phyloP scores from a whole-genome alignment of 2,888 invertebrate genomes.

The Dryobotodes eremita region DNA sequence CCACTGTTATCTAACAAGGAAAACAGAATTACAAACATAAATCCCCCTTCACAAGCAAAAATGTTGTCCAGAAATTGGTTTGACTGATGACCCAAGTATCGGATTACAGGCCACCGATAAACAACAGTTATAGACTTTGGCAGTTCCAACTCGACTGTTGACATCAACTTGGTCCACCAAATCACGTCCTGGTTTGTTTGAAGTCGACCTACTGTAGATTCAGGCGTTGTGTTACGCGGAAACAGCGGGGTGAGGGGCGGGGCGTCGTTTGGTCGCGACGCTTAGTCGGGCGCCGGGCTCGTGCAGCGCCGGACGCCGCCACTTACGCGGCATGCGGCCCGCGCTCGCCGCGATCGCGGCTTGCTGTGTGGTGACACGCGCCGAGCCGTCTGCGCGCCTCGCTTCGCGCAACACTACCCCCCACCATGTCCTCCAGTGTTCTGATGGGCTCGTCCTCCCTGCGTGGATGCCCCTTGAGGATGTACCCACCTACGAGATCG shows the following conservation, averaged over 20 bases:
- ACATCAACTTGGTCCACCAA: conserved; percentile 45
- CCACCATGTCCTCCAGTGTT: conserved; percentile 91
- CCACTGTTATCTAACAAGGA: conserved; percentile 29
- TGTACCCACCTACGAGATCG: conserved; percentile 94
- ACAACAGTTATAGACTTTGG: conserved; percentile 35
- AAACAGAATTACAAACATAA: conserved; percentile 52
- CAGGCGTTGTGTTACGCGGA: conserved; percentile 56
- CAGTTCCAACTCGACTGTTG: conserved; percentile 52
- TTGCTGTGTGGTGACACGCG: conserved; percentile 86
- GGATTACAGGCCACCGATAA: conserved; percentile 38
- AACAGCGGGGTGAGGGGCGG: conserved; percentile 66
- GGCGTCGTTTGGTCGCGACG: conserved; percentile 78
- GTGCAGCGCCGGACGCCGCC: conserved; percentile 87
- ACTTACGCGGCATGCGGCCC: conserved; percentile 88
- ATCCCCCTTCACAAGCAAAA: background rate
- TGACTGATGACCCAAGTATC: conserved; percentile 54
- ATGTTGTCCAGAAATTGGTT: conserved; percentile 17
- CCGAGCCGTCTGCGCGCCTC: conserved; percentile 84
- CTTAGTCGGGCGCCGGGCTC: conserved; percentile 89
- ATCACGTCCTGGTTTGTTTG: conserved; percentile 59
- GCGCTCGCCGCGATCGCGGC: conserved; percentile 86
- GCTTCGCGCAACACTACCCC: conserved; percentile 83
- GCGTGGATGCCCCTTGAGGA: conserved; percentile 96
- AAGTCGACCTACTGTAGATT: conserved; percentile 64
- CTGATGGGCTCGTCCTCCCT: conserved; percentile 96